Percentiles rank a stretch among this genome's conserved stretches.
phyloP scores from a whole-genome alignment of 2,888 invertebrate species.

The Seira sanloemensis region DNA sequence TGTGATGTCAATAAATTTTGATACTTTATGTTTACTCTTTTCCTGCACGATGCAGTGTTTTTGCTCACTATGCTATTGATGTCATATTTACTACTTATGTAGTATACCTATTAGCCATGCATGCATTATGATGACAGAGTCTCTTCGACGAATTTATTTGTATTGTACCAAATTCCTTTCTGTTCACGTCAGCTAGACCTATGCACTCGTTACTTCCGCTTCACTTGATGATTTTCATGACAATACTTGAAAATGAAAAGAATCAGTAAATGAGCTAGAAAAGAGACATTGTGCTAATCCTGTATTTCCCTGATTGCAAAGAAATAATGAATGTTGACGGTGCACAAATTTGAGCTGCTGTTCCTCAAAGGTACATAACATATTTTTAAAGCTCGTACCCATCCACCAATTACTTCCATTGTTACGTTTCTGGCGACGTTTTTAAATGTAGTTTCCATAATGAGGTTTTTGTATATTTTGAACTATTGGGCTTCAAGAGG shows the following conservation, averaged over 20 bases:
- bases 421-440: no score
- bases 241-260: neutral
- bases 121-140: conserved; percentile 10
- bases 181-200: neutral
- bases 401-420: no score
- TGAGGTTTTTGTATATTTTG: no score
- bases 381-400: no score
- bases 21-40: conserved; percentile 6
- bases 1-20: neutral
- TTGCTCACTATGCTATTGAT: neutral
- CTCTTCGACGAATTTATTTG: neutral
- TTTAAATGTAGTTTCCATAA: no score
- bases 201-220: neutral
- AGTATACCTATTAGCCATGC: no score
- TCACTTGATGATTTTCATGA: neutral
- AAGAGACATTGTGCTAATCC: neutral
- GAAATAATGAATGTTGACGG: neutral
- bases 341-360: conserved; percentile 1
- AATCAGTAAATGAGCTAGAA: neutral
- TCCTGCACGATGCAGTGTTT: neutral
- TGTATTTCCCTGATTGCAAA: no score
- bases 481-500: no score
- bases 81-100: no score
- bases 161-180: conserved; percentile 1
- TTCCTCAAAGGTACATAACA: no score